Percentiles rank a stretch among this genome's conserved stretches.
These are phyloP conservation scores for Arge pagana DNA, from an alignment of 2,888 invertebrate genomes.

Conservation along the genomic window DNA sequence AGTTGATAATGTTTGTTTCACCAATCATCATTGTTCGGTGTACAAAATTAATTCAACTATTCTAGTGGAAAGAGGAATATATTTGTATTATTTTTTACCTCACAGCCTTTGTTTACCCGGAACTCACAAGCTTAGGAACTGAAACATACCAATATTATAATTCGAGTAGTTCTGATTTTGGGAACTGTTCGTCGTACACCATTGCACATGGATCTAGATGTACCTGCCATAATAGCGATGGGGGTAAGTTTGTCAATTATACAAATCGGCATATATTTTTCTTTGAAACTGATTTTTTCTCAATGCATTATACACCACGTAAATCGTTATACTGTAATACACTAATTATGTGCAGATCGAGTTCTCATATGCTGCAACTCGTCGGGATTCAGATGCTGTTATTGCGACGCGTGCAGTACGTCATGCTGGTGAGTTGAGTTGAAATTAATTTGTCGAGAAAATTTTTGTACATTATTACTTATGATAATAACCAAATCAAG, in stretches of 20 bases:
- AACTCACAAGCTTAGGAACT: not conserved
- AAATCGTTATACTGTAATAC: too few relatives aligned
- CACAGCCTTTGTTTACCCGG: not conserved
- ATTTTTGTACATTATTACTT: too few relatives aligned
- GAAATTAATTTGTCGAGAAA: not conserved
- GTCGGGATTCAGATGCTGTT: conserved; percentile 13
- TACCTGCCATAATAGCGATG: conserved; percentile 7
- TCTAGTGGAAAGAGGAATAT: not conserved
- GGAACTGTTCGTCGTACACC: conserved; percentile 7
- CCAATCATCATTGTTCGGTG: too few relatives aligned
- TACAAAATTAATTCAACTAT: too few relatives aligned
- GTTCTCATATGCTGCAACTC: conserved; percentile 18
- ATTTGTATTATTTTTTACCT: not conserved
- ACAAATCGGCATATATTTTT: not conserved
- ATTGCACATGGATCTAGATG: conserved; percentile 15
- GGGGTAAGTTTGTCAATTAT: conserved; percentile 2
- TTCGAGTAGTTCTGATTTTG: not conserved
- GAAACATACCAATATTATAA: too few relatives aligned
- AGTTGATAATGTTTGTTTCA: too few relatives aligned
- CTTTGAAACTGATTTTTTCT: too few relatives aligned
- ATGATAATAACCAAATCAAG: too few relatives aligned
- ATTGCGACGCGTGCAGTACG: conserved; percentile 8
- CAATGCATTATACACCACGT: too few relatives aligned
- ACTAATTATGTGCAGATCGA: too few relatives aligned
- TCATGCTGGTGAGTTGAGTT: conserved; percentile 13